Percentiles rank a stretch among this genome's conserved stretches.
Evolutionary conservation across 2,113 vertebrate genomes (phyloP).

Genomic region (Panthera leo): DNA sequence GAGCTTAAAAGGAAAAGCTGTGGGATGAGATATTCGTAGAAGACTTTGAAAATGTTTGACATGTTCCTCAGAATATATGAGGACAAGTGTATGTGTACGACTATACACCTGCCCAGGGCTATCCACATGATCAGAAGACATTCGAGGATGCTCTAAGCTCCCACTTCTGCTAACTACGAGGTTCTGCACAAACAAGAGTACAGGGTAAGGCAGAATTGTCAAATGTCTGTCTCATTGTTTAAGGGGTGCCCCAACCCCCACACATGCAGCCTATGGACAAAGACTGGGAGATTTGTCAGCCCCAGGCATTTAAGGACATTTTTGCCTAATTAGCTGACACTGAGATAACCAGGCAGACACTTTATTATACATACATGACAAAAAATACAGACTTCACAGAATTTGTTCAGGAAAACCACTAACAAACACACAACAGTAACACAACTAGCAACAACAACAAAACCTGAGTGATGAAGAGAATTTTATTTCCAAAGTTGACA

Average conservation of each 20-base stretch:
- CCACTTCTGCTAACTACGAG: background rate
- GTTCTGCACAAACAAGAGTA: background rate
- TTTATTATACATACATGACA: background rate
- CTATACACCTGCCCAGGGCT: too few species aligned
- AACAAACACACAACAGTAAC: background rate
- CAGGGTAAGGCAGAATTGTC: background rate
- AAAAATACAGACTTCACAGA: background rate
- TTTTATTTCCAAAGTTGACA: background rate
- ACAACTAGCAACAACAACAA: background rate
- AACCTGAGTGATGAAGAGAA: background rate
- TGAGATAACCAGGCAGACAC: background rate
- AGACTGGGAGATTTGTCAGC: background rate
- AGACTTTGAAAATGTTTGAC: background rate
- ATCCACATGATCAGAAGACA: background rate
- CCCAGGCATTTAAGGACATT: background rate
- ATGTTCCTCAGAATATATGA: background rate
- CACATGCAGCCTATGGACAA: background rate
- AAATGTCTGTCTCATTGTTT: background rate
- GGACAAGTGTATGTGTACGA: rapidly evolving
- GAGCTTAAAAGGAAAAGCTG: background rate
- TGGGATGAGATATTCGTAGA: background rate
- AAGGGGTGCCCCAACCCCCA: background rate
- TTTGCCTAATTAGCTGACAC: background rate
- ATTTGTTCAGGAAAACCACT: background rate
- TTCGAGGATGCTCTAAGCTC: background rate